Evolutionary conservation across 2,888 invertebrate species (phyloP).

Genomic region (Chrysolina haemoptera): DNA sequence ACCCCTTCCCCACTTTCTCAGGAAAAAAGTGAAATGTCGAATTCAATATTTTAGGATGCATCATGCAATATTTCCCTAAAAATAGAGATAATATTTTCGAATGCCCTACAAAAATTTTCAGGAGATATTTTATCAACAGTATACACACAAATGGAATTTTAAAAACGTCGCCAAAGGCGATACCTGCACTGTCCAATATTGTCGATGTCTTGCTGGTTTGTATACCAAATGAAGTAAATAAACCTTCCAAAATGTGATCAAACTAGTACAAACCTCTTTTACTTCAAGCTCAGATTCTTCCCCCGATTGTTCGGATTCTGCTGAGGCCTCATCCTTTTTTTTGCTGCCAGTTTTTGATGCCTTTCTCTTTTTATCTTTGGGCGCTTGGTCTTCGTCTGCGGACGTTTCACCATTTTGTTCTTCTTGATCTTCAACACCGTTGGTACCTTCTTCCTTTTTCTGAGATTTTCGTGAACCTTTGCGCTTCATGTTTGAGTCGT

Average conservation of each 20-base stretch:
- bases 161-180: too few relatives aligned
- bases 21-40: too few relatives aligned
- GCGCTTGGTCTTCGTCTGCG: conserved; percentile 55
- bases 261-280: conserved; percentile 40
- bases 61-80: too few relatives aligned
- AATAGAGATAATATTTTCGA: too few relatives aligned
- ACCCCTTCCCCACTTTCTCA: too few relatives aligned
- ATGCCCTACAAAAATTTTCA: too few relatives aligned
- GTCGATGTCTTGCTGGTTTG: too few relatives aligned
- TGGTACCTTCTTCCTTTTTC: conserved; percentile 43
- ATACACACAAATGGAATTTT: too few relatives aligned
- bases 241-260: not conserved
- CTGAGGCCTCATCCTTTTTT: conserved; percentile 38
- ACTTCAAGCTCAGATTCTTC: conserved; percentile 32
- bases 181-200: too few relatives aligned
- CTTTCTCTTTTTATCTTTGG: conserved; percentile 57
- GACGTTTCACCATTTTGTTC: conserved; percentile 53
- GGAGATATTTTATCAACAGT: too few relatives aligned
- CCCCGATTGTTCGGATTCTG: conserved; percentile 35
- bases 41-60: too few relatives aligned
- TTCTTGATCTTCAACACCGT: conserved; percentile 44
- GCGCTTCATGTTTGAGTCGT: conserved; percentile 40
- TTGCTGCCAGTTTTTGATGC: conserved; percentile 52
- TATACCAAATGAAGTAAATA: too few relatives aligned
- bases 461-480: conserved; percentile 42